phyloP scores from a whole-genome alignment of 2,888 invertebrate species.

The Panopea generosa region DNA sequence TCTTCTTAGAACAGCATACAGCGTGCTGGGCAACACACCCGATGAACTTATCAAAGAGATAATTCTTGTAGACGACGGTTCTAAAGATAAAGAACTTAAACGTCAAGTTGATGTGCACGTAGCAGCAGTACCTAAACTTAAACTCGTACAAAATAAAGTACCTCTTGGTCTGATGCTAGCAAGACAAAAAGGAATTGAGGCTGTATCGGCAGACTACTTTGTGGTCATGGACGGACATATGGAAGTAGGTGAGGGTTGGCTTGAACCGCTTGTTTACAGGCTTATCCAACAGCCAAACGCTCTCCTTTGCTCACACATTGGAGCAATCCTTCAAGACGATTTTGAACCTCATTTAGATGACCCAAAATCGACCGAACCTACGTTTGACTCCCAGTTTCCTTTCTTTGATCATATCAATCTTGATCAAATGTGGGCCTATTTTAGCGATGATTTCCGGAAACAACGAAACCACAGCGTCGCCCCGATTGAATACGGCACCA shows the following conservation, averaged over 20 bases:
- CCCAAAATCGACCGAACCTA: neutral
- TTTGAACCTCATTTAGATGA: constrained; percentile 23
- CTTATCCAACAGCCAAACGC: constrained; percentile 56
- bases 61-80: too few relatives aligned
- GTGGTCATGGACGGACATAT: too few relatives aligned
- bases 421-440: constrained; percentile 41
- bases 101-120: constrained; percentile 24
- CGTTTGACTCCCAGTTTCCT: constrained; percentile 30
- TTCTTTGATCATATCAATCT: constrained; percentile 39
- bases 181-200: constrained; percentile 58
- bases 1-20: too few relatives aligned
- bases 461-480: constrained; percentile 34
- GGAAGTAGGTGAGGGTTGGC: too few relatives aligned
- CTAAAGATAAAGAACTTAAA: constrained; percentile 23
- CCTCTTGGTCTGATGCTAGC: constrained; percentile 59
- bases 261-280: constrained; percentile 58
- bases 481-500: constrained; percentile 35
- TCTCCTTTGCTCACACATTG: constrained; percentile 54
- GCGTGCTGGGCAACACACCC: too few relatives aligned
- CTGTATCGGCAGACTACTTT: too few relatives aligned
- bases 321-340: constrained; percentile 40
- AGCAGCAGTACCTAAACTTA: constrained; percentile 46
- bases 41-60: constrained; percentile 52
- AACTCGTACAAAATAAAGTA: constrained; percentile 35
- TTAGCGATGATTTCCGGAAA: constrained; percentile 26